phyloP scores from a whole-genome alignment of 2,113 vertebrate genomes.

The Notechis scutatus region DNA sequence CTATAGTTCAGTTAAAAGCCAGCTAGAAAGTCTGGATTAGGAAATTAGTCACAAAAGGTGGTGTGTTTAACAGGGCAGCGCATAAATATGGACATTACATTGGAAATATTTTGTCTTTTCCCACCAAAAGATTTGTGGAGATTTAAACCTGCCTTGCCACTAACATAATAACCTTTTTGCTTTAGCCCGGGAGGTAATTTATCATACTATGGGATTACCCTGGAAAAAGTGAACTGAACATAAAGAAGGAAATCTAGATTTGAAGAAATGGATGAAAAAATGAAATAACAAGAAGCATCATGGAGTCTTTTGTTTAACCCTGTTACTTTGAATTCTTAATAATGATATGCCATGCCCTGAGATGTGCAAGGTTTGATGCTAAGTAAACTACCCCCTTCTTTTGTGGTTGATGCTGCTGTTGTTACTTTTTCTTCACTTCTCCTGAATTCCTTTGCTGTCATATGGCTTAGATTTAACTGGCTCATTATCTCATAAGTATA shows the following conservation, averaged over 20 bases:
- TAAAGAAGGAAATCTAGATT: slow-evolving; percentile 41
- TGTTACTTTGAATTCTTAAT: slow-evolving; percentile 31
- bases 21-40: neutral
- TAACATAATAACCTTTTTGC: neutral
- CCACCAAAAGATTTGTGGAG: neutral
- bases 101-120: neutral
- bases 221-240: neutral
- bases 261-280: slow-evolving; percentile 34
- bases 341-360: neutral
- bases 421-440: neutral
- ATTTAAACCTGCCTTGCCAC: neutral
- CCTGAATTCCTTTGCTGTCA: slow-evolving; percentile 8
- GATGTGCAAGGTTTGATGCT: slow-evolving; percentile 7
- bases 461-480: slow-evolving; percentile 1
- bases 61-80: neutral
- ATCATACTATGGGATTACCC: slow-evolving; percentile 6
- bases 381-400: slow-evolving; percentile 22
- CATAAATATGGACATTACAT: neutral
- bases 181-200: neutral
- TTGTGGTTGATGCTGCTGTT: slow-evolving; percentile 9
- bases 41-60: neutral
- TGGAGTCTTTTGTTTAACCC: slow-evolving; percentile 44
- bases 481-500: slow-evolving; percentile 16
- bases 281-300: slow-evolving; percentile 32
- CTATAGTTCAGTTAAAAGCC: neutral